phyloP scores from a whole-genome alignment of 2,113 vertebrate species.

The Seriola rivoliana region DNA sequence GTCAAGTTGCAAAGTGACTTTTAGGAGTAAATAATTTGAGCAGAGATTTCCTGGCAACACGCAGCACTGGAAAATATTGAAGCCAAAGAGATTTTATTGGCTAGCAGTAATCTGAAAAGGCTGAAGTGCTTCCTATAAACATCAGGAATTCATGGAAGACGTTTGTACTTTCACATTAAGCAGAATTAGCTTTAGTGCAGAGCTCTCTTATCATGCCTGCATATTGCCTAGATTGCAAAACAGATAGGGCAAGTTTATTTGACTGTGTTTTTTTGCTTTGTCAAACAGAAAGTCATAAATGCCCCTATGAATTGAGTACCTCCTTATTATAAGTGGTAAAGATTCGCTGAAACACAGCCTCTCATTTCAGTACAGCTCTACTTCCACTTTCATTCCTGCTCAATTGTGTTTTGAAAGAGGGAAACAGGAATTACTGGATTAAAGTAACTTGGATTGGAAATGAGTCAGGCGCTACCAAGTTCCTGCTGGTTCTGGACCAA shows the following conservation, averaged over 20 bases:
- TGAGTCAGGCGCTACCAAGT: background rate
- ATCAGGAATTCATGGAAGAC: background rate
- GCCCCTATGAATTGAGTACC: background rate
- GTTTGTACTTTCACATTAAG: slow-evolving; percentile 26
- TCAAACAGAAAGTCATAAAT: slow-evolving; percentile 13
- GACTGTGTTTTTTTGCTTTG: background rate
- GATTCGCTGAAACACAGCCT: slow-evolving; percentile 16
- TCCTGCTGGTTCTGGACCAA: background rate
- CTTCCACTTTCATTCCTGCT: slow-evolving; percentile 59
- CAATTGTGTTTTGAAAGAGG: slow-evolving; percentile 9
- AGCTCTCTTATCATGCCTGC: background rate
- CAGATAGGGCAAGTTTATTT: background rate
- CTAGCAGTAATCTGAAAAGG: background rate
- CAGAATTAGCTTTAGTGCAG: background rate
- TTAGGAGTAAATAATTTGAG: background rate
- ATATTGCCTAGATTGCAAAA: background rate
- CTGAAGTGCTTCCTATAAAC: background rate
- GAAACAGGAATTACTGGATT: slow-evolving; percentile 23
- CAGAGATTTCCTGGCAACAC: background rate
- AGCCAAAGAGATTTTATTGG: background rate
- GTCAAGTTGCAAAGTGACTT: background rate
- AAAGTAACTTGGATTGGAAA: background rate
- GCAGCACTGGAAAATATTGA: background rate
- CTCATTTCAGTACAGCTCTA: slow-evolving; percentile 27
- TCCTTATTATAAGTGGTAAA: slow-evolving; percentile 9